Conservation (phyloP, 2,113 vertebrate species). For the Nycticorax nycticorax region DNA sequence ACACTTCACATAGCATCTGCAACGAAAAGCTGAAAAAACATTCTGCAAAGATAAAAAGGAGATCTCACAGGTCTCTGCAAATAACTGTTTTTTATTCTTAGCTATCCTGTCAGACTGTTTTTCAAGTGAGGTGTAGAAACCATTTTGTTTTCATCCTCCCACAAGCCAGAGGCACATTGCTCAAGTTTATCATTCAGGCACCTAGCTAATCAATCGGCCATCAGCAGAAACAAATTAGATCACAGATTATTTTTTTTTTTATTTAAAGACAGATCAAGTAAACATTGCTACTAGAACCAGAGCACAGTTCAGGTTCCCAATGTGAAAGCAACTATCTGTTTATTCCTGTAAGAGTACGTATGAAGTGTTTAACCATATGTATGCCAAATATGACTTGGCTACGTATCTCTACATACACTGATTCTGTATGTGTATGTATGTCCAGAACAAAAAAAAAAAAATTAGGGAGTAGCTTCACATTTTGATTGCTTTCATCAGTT, state of each 20-base stretch:
- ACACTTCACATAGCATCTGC: background rate
- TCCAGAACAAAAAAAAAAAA: background rate
- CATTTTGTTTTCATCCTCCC: background rate
- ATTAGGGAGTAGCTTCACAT: background rate
- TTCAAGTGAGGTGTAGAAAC: background rate
- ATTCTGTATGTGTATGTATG: background rate
- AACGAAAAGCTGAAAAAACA: background rate
- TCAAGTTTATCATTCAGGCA: background rate
- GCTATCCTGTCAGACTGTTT: background rate
- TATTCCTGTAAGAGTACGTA: background rate
- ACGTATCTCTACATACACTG: accelerated
- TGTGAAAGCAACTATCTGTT: background rate
- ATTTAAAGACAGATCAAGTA: background rate
- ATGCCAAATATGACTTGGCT: background rate
- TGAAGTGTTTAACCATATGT: background rate
- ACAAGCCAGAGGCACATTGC: background rate
- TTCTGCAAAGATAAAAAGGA: background rate
- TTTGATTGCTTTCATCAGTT: background rate
- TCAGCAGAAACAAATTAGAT: background rate
- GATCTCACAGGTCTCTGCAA: background rate
- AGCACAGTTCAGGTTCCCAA: background rate
- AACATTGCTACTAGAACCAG: background rate
- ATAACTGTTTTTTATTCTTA: background rate
- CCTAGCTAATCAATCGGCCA: background rate
- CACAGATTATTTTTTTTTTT: background rate